Percentiles rank a stretch among this genome's conserved stretches.
phyloP scores from a whole-genome alignment of 2,113 vertebrate species.

The Podocnemis expansa region DNA sequence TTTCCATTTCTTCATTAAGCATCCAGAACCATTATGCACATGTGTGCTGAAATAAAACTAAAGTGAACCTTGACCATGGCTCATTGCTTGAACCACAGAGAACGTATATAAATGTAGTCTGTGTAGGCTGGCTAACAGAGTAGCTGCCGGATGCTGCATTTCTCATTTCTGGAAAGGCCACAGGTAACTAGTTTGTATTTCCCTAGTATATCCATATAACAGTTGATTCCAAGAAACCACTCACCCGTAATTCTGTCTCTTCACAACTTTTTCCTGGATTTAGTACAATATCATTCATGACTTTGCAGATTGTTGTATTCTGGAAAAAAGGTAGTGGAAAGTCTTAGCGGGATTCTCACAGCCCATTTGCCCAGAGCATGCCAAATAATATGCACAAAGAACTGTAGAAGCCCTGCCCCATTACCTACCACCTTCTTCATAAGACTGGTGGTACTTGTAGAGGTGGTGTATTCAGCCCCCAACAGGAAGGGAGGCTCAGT shows the following conservation, averaged over 20 bases:
- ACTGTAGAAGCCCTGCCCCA: not conserved
- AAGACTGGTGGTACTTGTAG: not conserved
- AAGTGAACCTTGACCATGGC: not conserved
- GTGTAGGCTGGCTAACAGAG: not conserved
- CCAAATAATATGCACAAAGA: not conserved
- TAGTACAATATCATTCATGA: not conserved
- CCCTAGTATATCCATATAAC: not conserved
- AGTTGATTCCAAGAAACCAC: not conserved
- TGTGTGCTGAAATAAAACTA: not conserved
- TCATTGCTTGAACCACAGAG: not conserved
- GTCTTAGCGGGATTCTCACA: not conserved
- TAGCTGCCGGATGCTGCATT: not conserved
- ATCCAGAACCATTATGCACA: not conserved
- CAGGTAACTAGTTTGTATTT: no score
- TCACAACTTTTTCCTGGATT: no score
- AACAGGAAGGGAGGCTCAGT: not conserved
- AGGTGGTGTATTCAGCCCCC: no score
- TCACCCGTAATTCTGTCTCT: not conserved
- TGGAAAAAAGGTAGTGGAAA: not conserved
- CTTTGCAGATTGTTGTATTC: not conserved
- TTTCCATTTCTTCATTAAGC: not conserved
- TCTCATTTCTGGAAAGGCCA: not conserved
- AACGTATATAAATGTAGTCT: not conserved
- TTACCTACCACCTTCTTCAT: not conserved
- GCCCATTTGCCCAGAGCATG: not conserved